Evolutionary conservation across 2,113 vertebrate species (phyloP).

Genomic region (Girardinichthys multiradiatus): DNA sequence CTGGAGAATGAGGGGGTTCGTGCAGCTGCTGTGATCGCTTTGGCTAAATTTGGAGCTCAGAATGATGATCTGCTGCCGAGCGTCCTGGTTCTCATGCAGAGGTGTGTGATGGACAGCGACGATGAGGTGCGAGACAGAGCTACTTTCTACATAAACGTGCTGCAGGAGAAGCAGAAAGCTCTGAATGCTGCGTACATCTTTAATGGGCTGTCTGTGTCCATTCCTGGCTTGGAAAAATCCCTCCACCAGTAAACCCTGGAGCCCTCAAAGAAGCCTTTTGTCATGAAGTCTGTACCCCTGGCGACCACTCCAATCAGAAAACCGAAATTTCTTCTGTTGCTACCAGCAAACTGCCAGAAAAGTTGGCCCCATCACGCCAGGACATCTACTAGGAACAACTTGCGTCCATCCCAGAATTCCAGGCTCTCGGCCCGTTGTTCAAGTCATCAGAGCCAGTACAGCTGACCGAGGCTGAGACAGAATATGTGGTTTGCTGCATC

Average conservation of each 20-base stretch:
- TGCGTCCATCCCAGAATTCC: conserved; percentile 90
- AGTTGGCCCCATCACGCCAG: conserved; percentile 91
- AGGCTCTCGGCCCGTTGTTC: conserved; percentile 90
- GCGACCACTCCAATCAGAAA: conserved; percentile 88
- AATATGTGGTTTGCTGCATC: conserved; percentile 94
- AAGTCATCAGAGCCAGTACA: conserved; percentile 92
- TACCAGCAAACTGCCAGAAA: conserved; percentile 90
- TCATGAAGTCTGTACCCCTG: conserved; percentile 92
- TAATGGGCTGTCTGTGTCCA: conserved; percentile 90
- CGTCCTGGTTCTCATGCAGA: conserved; percentile 95
- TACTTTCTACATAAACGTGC: conserved; percentile 95
- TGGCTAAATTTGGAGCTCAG: conserved; percentile 98
- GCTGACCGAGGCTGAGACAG: conserved; percentile 96
- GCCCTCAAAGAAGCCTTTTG: conserved; percentile 94
- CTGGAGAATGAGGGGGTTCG: conserved; percentile 96
- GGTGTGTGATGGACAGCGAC: conserved; percentile 99
- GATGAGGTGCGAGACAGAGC: conserved; percentile 97
- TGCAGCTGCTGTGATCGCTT: conserved; percentile 94
- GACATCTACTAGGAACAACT: conserved; percentile 98
- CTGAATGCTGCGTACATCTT: conserved; percentile 96
- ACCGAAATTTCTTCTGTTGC: conserved; percentile 87
- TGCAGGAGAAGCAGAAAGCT: conserved; percentile 94
- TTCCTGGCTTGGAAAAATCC: conserved; percentile 95
- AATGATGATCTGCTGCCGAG: conserved; percentile 96
- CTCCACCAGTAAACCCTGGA: conserved; percentile 95